These are phyloP conservation scores for Sebastiscus tertius DNA, from an alignment of 2,797 vertebrate species.

Conservation along the genomic window DNA sequence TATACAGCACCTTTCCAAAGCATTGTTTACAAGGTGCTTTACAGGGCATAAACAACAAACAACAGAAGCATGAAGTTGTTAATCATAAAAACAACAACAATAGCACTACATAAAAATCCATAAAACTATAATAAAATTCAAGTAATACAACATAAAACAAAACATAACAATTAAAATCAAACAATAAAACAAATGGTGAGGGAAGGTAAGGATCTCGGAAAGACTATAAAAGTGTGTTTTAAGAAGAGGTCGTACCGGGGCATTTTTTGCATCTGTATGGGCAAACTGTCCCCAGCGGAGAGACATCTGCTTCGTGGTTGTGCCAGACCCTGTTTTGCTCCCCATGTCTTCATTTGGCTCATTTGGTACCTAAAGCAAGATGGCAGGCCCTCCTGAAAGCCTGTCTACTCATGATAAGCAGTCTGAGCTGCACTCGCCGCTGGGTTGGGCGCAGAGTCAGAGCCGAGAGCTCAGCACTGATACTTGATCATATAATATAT, in stretches of 20 bases:
- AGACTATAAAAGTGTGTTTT: neutral
- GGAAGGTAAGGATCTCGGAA: neutral
- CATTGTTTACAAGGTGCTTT: neutral
- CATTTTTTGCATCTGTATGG: slow-evolving; percentile 29
- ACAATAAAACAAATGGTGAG: neutral
- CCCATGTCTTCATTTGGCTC: slow-evolving; percentile 61
- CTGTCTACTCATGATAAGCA: slow-evolving; percentile 58
- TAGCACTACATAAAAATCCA: neutral
- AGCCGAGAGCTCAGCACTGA: neutral
- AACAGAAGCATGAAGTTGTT: neutral
- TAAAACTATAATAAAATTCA: neutral
- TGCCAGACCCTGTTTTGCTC: slow-evolving; percentile 51
- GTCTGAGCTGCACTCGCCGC: slow-evolving; percentile 32
- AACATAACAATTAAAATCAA: neutral
- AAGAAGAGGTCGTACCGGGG: neutral
- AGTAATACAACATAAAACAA: neutral
- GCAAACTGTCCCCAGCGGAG: slow-evolving; percentile 20
- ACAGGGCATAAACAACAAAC: neutral
- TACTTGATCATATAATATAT: neutral
- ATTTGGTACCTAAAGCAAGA: slow-evolving; percentile 68
- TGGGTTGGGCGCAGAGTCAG: slow-evolving; percentile 19
- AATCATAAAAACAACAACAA: neutral
- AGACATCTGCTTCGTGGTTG: slow-evolving; percentile 54
- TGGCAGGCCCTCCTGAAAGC: slow-evolving; percentile 54
- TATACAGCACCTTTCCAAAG: too few species aligned